Evolutionary conservation across 2,888 invertebrate genomes (phyloP), one percentile per base, ranked within the genome.

Genomic region (Leptothorax acervorum): DNA sequence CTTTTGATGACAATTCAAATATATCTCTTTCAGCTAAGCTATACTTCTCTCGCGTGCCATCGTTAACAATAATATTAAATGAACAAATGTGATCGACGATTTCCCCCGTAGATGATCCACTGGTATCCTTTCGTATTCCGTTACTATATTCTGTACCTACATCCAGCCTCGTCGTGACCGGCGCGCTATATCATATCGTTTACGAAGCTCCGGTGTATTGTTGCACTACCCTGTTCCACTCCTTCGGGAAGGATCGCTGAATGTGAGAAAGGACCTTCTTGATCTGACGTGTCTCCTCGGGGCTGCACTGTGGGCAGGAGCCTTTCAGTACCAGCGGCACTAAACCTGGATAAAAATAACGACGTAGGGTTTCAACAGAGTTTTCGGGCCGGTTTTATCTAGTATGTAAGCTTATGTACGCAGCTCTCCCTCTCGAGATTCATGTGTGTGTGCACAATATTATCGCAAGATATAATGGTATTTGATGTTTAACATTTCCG

Each of bases 251-350:
- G 94, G 97, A 96, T 90, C 97, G 95, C 93, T 97, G 97, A 79
- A 97, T 97, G 95, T 97, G 97, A 28, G 97, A 96, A 15, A 97
- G 95, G 48, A 97, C 97, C 93, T 96, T 96, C 93, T 97, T 97
- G 90, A 97, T 97, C 95, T 97, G 97, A 89, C 96, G 96, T 74
- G 96, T 96, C 93, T 97, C 97, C 92, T 96, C 96, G 3, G 96
- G 96, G 3, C 96, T 95, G 92, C 97, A 97, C 90, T 97, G 97
- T 0, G 97, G 97, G 92, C 97, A 97, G 31, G 97, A 96, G 35
- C 97, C 97, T 85, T 97, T 96, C 15, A 97, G 95, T 8, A 97
- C 97, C 86, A 97, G 94, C 0, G 97, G 97, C 6, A 97, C 97
- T 90, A 97, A 95, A 92, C 97, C 97, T 97, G 95, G 65, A 96